These are phyloP conservation scores for Pollenia labialis DNA, from an alignment of 2,888 invertebrate genomes.

Conservation along the genomic window DNA sequence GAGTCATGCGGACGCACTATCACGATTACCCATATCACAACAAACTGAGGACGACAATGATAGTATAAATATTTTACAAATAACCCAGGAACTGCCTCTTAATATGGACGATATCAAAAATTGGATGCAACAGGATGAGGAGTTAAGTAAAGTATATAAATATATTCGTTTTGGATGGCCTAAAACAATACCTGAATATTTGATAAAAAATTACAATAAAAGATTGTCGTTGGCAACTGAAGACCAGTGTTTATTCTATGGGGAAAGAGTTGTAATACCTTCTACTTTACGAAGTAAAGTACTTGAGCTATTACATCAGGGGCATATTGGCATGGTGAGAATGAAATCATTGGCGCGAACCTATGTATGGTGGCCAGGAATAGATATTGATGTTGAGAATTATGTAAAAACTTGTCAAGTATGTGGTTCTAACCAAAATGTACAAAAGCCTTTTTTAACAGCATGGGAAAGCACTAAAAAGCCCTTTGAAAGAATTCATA, in stretches of 20 bases:
- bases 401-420: slow-evolving; percentile 62
- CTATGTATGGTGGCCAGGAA: slow-evolving; percentile 77
- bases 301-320: slow-evolving; percentile 73
- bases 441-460: slow-evolving; percentile 34
- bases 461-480: slow-evolving; percentile 29
- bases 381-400: slow-evolving; percentile 77
- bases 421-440: slow-evolving; percentile 34
- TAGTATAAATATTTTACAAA: slow-evolving; percentile 59
- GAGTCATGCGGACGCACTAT: slow-evolving; percentile 73
- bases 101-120: slow-evolving; percentile 36
- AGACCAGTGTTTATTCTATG: slow-evolving; percentile 63
- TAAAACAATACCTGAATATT: slow-evolving; percentile 23
- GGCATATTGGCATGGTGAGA: slow-evolving; percentile 77
- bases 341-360: slow-evolving; percentile 77
- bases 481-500: slow-evolving; percentile 68
- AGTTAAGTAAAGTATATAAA: slow-evolving; percentile 29
- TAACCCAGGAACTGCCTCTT: slow-evolving; percentile 51
- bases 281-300: slow-evolving; percentile 50
- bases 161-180: slow-evolving; percentile 51
- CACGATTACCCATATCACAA: slow-evolving; percentile 65
- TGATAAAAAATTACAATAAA: slow-evolving; percentile 36
- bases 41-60: slow-evolving; percentile 42
- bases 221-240: slow-evolving; percentile 51
- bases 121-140: background rate
- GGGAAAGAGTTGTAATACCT: slow-evolving; percentile 72